A percentile compares a stretch with the other conserved stretches of the same genome.
Evolutionary conservation across 2,797 vertebrate species (phyloP).

Genomic region (Eutrigla gurnardus): DNA sequence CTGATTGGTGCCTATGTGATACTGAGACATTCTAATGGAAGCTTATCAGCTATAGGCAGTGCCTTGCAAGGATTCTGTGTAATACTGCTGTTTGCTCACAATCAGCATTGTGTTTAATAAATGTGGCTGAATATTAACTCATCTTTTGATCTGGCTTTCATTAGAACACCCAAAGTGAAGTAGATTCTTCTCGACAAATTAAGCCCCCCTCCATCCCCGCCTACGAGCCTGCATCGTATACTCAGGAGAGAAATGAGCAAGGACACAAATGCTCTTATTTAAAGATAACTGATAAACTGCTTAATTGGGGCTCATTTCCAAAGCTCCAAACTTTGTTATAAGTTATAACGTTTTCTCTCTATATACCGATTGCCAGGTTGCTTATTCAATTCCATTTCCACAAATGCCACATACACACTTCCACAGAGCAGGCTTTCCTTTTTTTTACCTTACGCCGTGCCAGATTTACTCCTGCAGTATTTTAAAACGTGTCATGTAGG

Average conservation of each 20-base stretch:
- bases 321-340: conserved; percentile 63
- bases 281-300: conserved; percentile 77
- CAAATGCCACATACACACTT: conserved; percentile 15
- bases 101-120: conserved; percentile 79
- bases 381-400: conserved; percentile 32
- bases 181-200: conserved; percentile 68
- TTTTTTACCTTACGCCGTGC: conserved; percentile 13
- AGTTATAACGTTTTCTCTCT: conserved; percentile 38
- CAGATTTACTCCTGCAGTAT: conserved; percentile 75
- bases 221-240: conserved; percentile 47
- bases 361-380: conserved; percentile 27
- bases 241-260: conserved; percentile 74
- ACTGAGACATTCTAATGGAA: conserved; percentile 56
- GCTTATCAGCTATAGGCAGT: conserved; percentile 59
- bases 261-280: conserved; percentile 70
- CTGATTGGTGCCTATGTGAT: conserved; percentile 56
- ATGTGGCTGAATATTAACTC: conserved; percentile 77
- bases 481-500: conserved; percentile 69
- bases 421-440: background rate
- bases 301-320: conserved; percentile 75
- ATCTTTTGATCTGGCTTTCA: conserved; percentile 84
- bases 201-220: conserved; percentile 48
- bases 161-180: conserved; percentile 72
- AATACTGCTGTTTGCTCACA: conserved; percentile 74
- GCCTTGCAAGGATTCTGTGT: conserved; percentile 63